Base-by-base conservation (phyloP, 2,113 vertebrate genomes). In the Eulemur macaco region DNA sequence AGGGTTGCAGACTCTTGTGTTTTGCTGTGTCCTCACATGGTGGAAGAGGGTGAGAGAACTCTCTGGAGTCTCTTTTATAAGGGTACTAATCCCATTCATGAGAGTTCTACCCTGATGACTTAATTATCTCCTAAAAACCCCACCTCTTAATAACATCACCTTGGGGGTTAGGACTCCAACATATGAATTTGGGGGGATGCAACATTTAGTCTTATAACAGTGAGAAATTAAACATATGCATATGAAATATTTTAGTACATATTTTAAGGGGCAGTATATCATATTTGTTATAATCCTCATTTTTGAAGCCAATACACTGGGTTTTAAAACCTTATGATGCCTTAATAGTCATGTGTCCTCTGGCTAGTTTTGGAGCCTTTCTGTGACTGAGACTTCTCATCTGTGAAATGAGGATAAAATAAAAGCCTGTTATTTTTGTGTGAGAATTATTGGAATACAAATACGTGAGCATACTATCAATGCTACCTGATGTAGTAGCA, bases 331-430 rank as follows among this genome's bases (percentile, higher is more conserved):
- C 7, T 3, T 37, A 4, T 3, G 31, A 15, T 45, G 25, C 29
- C 47, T 63, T 89, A 58, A 34, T 45, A 56, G 5, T 3, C n/a
- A 31, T 1, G 3, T 0, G 0, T 73, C 17, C 0, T 50, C 27
- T 58, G 42, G 50, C 9, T 68, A 58, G 3, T 31, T 68, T 83
- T 6, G 3, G 11, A 76, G 17, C 1, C 27, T 78, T 12, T 34
- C 37, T 31, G 11, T 42, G 3, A 10, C 76, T 34, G 11, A 86
- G 29, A 76, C 21, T 86, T 68, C 77, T 77, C 12, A 81, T 17
- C 11, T 83, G 6, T 45, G 18, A 94, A 88, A 37, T 74, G 5
- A 69, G 23, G 29, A 12, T 66, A 58, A 80, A 68, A 68, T 47
- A 17, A 68, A 73, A 87, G 52, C 2, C 3, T 6, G 3, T 27